A percentile compares a stretch with the other conserved stretches of the same genome.
These are phyloP conservation scores for Pterois miles DNA, from an alignment of 2,797 vertebrate genomes.

Conservation along the genomic window DNA sequence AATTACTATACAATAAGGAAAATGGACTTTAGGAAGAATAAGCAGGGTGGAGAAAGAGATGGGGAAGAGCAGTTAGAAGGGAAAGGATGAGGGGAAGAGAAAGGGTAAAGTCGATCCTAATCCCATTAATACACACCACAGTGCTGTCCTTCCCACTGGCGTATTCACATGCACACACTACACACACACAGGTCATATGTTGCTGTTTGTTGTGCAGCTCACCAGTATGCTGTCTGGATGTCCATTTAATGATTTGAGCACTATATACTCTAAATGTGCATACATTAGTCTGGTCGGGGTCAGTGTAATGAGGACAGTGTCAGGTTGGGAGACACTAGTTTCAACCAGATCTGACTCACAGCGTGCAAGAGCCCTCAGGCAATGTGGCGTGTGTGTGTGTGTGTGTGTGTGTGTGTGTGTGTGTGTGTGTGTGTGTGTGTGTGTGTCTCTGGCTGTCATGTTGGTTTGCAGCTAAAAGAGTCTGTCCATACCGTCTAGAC, in stretches of 20 bases:
- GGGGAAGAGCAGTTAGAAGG: neutral
- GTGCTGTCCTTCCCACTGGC: slow-evolving; percentile 53
- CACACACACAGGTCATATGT: slow-evolving; percentile 18
- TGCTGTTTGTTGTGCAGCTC: slow-evolving; percentile 35
- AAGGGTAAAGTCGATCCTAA: slow-evolving; percentile 72
- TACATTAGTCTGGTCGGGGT: neutral
- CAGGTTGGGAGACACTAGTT: slow-evolving; percentile 29
- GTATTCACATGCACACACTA: slow-evolving; percentile 26
- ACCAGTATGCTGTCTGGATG: neutral
- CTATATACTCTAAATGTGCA: slow-evolving; percentile 30
- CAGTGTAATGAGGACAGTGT: slow-evolving; percentile 35
- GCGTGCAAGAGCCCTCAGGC: slow-evolving; percentile 28
- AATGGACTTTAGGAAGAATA: neutral
- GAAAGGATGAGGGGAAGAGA: slow-evolving; percentile 22
- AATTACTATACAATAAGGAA: neutral
- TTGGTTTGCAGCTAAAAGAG: slow-evolving; percentile 23
- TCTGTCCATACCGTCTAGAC: slow-evolving; percentile 6
- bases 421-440: neutral
- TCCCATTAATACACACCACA: slow-evolving; percentile 70
- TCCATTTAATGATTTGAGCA: slow-evolving; percentile 29
- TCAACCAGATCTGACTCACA: slow-evolving; percentile 50
- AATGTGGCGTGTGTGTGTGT: neutral
- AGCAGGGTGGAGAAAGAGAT: neutral
- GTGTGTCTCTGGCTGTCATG: slow-evolving; percentile 17
- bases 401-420: neutral